These are phyloP conservation scores for Sebastes hubbsi DNA, from an alignment of 2,797 vertebrate genomes.

Conservation along the genomic window DNA sequence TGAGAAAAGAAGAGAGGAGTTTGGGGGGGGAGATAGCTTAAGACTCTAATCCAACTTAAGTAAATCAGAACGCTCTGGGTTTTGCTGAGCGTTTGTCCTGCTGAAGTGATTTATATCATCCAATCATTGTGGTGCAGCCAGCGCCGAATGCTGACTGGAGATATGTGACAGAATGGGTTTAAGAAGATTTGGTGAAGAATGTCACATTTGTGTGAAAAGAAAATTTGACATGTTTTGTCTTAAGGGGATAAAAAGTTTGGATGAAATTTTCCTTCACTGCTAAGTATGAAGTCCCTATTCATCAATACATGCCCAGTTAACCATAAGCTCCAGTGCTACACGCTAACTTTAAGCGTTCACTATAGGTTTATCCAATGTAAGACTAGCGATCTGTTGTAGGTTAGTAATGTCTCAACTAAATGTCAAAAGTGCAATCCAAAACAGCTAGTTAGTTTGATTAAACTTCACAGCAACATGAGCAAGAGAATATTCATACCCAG, in stretches of 20 bases:
- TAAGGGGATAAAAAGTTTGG: conserved; percentile 2
- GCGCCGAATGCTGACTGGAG: conserved; percentile 31
- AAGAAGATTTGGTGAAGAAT: conserved; percentile 33
- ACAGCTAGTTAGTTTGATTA: neutral
- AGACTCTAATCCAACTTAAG: conserved; percentile 69
- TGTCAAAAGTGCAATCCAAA: neutral
- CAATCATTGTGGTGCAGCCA: conserved; percentile 41
- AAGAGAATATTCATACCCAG: neutral
- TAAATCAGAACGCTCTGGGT: conserved; percentile 52
- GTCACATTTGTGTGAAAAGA: conserved; percentile 11
- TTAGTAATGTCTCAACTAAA: neutral
- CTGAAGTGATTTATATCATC: conserved; percentile 62
- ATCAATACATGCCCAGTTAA: neutral
- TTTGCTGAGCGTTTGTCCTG: conserved; percentile 58
- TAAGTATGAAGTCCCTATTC: neutral
- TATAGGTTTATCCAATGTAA: neutral
- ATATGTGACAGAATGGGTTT: conserved; percentile 30
- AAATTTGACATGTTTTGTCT: conserved; percentile 15
- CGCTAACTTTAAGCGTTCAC: neutral
- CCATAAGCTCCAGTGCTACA: neutral
- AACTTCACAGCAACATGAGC: neutral
- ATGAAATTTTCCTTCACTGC: neutral
- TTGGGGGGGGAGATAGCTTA: conserved; percentile 54
- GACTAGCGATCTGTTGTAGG: too few relatives aligned
- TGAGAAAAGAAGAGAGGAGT: conserved; percentile 24